Evolutionary conservation across 2,888 invertebrate genomes (phyloP).

Genomic region (Abrostola tripartita): DNA sequence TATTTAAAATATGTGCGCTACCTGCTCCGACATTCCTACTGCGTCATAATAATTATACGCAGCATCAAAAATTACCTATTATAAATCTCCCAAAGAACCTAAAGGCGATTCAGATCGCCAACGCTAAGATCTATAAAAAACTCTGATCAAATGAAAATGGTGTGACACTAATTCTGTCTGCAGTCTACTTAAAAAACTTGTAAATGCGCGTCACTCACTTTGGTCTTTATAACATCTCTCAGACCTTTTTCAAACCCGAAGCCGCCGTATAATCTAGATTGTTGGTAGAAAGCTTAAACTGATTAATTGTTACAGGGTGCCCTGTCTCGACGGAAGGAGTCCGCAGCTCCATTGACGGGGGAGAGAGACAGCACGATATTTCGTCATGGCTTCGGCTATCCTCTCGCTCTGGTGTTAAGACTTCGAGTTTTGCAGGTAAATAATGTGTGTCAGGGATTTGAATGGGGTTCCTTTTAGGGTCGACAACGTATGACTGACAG

Average conservation of each 20-base stretch:
- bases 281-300: conserved; percentile 21
- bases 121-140: too few relatives aligned
- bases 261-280: conserved; percentile 12
- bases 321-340: conserved; percentile 86
- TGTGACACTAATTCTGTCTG: too few relatives aligned
- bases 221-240: background rate
- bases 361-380: conserved; percentile 78
- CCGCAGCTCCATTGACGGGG: conserved; percentile 86
- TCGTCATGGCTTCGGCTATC: conserved; percentile 85
- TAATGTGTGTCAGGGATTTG: background rate
- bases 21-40: too few relatives aligned
- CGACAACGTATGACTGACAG: background rate
- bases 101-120: too few relatives aligned
- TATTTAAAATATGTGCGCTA: too few relatives aligned
- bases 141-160: too few relatives aligned
- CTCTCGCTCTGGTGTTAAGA: conserved; percentile 88
- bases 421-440: conserved; percentile 88
- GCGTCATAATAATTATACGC: too few relatives aligned
- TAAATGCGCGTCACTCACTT: background rate
- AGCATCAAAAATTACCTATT: too few relatives aligned
- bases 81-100: too few relatives aligned
- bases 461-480: background rate
- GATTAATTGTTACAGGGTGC: conserved; percentile 81
- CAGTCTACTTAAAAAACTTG: background rate
- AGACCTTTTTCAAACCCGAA: conserved; percentile 10